Base-by-base conservation (phyloP, 2,888 invertebrate genomes). In the Choristoneura rosaceana region DNA sequence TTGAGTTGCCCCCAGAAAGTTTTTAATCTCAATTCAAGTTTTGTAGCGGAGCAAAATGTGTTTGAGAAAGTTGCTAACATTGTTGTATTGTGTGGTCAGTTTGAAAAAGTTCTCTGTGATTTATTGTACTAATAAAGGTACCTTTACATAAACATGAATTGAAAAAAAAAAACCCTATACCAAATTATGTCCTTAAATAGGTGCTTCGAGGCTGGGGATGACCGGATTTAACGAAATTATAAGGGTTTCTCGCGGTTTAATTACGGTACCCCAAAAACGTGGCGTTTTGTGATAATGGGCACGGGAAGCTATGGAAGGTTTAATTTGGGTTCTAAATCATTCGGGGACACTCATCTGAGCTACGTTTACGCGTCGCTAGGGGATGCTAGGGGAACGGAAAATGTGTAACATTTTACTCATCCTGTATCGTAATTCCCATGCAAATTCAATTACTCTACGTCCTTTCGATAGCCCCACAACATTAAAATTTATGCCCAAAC, bases 291-390 rank as follows among this genome's bases (percentile, higher is more conserved):
- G 64, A 65, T 78, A 75, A 76, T 78, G 73, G 75, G 74, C 75
- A 76, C 74, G 62, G 69, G 76, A 70, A 73, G 68, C 73, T 45
- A 75, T 77, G 81, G 79, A 81, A 80, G 80, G 83, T 83, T 83
- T 80, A 84, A 85, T 84, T 84, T 81, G 76, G 77, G 76, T 81
- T 80, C 82, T 85, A 87, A 89, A 88, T 87, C 87, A 87, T 84
- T 82, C 82, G 81, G 81, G 82, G 82, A 80, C 82, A 79, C 77
- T 80, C 81, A 83, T 86, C 80, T 82, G 78, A 81, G 83, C 84
- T 81, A 79, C 74, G 80, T 83, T 77, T 80, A 79, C 80, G 81
- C 76, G 80, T 79, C 80, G 76, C 74, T 78, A 78, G 71, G 78
- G 77, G 80, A 78, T 81, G 78, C 81, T 76, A 65, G 75, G 74